Evolutionary conservation across 2,888 invertebrate genomes (phyloP).

Genomic region (Himalopsyche anomala): DNA sequence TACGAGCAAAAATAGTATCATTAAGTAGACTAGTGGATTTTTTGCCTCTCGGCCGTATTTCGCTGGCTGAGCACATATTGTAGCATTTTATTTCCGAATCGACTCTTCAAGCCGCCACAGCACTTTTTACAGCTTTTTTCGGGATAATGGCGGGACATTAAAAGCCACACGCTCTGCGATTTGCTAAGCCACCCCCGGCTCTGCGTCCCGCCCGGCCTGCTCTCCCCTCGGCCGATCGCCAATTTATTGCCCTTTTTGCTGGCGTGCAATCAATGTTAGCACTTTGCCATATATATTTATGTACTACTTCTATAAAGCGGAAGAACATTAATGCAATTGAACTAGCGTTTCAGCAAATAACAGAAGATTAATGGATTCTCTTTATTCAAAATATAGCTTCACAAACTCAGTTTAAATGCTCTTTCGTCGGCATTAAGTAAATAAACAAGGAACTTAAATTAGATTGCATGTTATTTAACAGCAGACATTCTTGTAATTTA

Average conservation of each 20-base stretch:
- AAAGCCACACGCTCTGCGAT: constrained; percentile 56
- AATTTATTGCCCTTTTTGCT: constrained; percentile 53
- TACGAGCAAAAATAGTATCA: constrained; percentile 1
- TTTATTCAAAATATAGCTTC: neutral
- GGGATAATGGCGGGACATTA: constrained; percentile 52
- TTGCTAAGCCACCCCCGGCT: constrained; percentile 39
- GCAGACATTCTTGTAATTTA: too few species aligned
- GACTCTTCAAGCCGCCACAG: constrained; percentile 38
- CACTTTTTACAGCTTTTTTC: constrained; percentile 34
- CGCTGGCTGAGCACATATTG: constrained; percentile 37
- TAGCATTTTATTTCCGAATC: constrained; percentile 43
- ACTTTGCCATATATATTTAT: constrained; percentile 36
- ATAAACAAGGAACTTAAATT: too few species aligned
- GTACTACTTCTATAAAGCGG: neutral
- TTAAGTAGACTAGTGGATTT: constrained; percentile 1
- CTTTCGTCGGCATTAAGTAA: too few species aligned
- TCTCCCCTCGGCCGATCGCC: constrained; percentile 15
- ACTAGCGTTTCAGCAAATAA: constrained; percentile 17
- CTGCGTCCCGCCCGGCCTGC: constrained; percentile 23
- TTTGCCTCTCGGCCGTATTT: constrained; percentile 9
- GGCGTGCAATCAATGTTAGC: constrained; percentile 48
- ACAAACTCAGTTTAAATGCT: neutral
- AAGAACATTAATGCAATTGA: constrained; percentile 40
- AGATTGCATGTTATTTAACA: too few species aligned
- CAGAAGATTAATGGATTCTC: constrained; percentile 2